phyloP scores from a whole-genome alignment of 2,113 vertebrate genomes.

The Trogon surrucura region DNA sequence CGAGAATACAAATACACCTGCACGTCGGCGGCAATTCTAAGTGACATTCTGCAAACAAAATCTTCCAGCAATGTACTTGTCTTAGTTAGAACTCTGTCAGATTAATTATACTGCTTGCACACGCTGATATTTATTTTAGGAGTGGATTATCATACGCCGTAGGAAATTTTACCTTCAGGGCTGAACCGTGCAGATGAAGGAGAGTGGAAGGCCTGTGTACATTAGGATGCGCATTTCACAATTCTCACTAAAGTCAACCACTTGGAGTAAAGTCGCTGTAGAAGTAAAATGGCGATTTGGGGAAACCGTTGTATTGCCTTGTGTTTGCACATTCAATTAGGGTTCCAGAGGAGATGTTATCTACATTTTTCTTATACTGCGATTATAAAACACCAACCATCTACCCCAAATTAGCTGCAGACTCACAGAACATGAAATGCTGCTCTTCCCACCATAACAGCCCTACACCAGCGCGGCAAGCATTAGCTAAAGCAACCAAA shows the following conservation, averaged over 20 bases:
- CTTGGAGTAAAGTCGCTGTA: neutral
- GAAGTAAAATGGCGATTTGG: neutral
- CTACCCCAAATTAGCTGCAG: neutral
- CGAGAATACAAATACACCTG: slow-evolving; percentile 23
- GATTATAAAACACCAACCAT: neutral
- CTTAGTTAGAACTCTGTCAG: neutral
- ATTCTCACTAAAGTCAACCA: neutral
- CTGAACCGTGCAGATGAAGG: neutral
- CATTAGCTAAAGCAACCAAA: neutral
- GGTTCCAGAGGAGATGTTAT: neutral
- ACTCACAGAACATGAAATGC: rapidly evolving
- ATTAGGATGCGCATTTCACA: rapidly evolving
- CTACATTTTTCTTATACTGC: neutral
- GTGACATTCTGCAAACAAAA: neutral
- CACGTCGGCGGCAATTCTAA: neutral
- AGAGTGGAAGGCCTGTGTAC: neutral
- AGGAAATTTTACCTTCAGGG: neutral
- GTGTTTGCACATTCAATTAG: neutral
- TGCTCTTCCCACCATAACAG: rapidly evolving
- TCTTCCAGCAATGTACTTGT: neutral
- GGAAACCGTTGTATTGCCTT: neutral
- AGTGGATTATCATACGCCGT: neutral
- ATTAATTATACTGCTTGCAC: neutral
- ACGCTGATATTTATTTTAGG: neutral
- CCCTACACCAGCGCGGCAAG: rapidly evolving